Evolutionary conservation across 2,113 vertebrate species (phyloP).

Genomic region (Ancistrus triradiatus): DNA sequence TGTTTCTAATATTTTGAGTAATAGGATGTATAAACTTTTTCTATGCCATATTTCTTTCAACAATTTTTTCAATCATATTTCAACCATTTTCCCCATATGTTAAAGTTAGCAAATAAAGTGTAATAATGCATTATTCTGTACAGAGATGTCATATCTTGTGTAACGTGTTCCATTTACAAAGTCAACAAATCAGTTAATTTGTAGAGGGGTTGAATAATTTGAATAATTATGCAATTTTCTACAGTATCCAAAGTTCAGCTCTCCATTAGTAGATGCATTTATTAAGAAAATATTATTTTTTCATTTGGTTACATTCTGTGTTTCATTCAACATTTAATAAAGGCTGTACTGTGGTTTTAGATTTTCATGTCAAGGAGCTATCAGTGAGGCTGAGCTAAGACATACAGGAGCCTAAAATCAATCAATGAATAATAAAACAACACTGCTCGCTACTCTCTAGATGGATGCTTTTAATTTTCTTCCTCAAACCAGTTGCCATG

Average conservation of each 20-base stretch:
- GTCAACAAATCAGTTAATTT: no score
- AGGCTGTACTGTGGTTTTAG: conserved; percentile 14
- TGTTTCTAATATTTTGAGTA: no score
- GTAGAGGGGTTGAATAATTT: no score
- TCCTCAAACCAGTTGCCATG: conserved; percentile 38
- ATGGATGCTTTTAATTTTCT: conserved; percentile 55
- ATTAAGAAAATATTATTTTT: conserved; percentile 18
- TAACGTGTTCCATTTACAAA: no score
- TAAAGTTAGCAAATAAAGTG: no score
- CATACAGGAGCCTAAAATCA: conserved; percentile 46
- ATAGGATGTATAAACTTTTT: no score
- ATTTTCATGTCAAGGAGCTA: conserved; percentile 33
- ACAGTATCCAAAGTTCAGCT: conserved; percentile 25
- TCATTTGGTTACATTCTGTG: conserved; percentile 46
- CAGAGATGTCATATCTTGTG: no score
- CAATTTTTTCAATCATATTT: no score
- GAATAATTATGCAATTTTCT: no score
- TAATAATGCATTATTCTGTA: no score
- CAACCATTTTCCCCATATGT: no score
- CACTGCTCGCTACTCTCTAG: conserved; percentile 40
- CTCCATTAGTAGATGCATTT: conserved; percentile 11
- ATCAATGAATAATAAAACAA: conserved; percentile 65
- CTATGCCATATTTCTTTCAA: no score
- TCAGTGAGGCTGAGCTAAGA: conserved; percentile 29
- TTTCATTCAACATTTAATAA: conserved; percentile 38